Evolutionary conservation across 1,140 invertebrate species (phyloP).

Genomic region (Lamellibrachia luymesi): DNA sequence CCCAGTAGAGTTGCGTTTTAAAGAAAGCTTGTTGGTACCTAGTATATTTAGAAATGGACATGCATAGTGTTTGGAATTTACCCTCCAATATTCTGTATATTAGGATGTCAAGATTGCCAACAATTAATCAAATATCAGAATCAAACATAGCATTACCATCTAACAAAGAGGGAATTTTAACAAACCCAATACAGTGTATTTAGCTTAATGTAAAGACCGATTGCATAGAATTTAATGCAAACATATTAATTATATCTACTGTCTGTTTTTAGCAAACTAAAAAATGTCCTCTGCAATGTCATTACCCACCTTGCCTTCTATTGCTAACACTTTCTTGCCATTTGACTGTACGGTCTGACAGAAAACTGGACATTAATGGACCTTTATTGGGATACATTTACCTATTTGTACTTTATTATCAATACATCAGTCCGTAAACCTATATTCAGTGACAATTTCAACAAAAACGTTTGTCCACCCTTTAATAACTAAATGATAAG

Average conservation of each 20-base stretch:
- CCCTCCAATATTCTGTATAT: neutral
- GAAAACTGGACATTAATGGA: neutral
- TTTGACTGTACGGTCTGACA: neutral
- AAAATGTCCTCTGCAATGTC: neutral
- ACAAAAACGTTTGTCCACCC: neutral
- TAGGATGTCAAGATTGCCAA: neutral
- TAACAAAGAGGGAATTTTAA: neutral
- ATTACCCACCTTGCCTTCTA: neutral
- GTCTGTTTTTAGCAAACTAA: neutral
- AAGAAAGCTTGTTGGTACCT: too few species aligned
- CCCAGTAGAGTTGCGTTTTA: too few species aligned
- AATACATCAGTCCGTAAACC: neutral
- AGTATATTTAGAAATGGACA: too few species aligned
- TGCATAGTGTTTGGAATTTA: neutral
- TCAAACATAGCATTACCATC: neutral
- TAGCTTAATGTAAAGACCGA: neutral
- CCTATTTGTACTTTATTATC: neutral
- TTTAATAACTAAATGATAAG: neutral
- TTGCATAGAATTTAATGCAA: neutral
- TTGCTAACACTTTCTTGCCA: neutral
- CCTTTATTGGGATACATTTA: neutral
- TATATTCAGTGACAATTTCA: neutral
- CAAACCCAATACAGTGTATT: neutral
- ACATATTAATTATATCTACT: neutral
- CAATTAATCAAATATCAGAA: neutral